Evolutionary conservation across 2,888 invertebrate genomes (phyloP), one percentile per base, ranked within the genome.

Genomic region (Epirrita christyi): DNA sequence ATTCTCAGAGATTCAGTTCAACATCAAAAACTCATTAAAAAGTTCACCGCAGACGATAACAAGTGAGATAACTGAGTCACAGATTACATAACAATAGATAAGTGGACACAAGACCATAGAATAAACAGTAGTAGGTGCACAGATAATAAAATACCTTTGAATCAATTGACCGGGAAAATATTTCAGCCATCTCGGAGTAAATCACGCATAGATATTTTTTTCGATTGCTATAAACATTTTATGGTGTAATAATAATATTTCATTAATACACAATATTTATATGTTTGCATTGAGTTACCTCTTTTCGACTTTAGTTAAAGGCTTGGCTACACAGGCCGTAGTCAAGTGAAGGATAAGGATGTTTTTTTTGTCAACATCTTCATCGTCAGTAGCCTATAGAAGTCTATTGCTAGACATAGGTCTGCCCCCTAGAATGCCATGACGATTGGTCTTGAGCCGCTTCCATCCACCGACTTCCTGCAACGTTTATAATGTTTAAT

Each of bases 251-350:
- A 83, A 85, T 83, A 67, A 81, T 83, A 82, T 85, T 83, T 81
- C 77, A 81, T 77, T 78, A 81, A 81, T 79, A 79, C 72, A 75
- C 74, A 81, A 82, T 86, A 88, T 88, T 86, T 86, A 85, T 83
- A 80, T 73, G 81, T 78, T 78, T 66, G 76, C 73, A 84, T 88
- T 84, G 78, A 83, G 76, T 77, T 76, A 78, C 83, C 82, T 77
- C 70, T 71, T 78, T 70, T 73, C 70, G 68, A 66, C 68, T 72
- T 69, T 66, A 59, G 53, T 58, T 15, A 58, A n/a, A 15, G 57
- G 47, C 44, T 42, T 32, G 15, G 21, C 51, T 34, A 32, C 42
- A 43, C 36, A 36, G 28, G 38, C 15, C 8, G 14, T 9, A 7
- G 38, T 38, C 14, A 2, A n/a, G n/a, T n/a, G n/a, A n/a, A n/a